Evolutionary conservation across 2,888 invertebrate genomes (phyloP).

Genomic region (Eretmocerus hayati): DNA sequence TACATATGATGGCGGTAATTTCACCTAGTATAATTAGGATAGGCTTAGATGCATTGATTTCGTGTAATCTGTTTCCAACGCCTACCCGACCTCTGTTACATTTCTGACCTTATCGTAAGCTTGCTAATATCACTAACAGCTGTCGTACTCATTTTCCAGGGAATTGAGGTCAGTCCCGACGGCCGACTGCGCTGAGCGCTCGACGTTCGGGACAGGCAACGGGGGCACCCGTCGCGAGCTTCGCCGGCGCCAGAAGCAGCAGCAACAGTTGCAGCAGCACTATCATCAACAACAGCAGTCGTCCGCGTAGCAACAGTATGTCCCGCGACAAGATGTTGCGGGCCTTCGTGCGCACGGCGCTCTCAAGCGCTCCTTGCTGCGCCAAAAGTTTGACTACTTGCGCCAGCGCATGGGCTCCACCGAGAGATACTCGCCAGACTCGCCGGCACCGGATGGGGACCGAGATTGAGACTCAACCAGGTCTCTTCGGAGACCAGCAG

Average conservation of each 20-base stretch:
- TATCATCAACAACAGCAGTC: not conserved
- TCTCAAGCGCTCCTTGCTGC: conserved; percentile 39
- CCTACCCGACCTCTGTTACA: too few relatives aligned
- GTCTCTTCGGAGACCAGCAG: too few relatives aligned
- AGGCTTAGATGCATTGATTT: too few relatives aligned
- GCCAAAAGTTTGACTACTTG: conserved; percentile 34
- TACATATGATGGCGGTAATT: too few relatives aligned
- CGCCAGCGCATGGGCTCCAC: conserved; percentile 36
- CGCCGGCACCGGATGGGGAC: too few relatives aligned
- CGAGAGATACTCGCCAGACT: conserved; percentile 30
- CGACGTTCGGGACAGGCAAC: not conserved
- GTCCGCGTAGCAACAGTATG: conserved; percentile 53
- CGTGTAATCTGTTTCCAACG: too few relatives aligned
- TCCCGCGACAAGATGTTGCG: conserved; percentile 43
- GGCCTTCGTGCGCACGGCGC: conserved; percentile 38
- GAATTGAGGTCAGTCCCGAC: conserved; percentile 61
- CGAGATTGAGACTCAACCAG: too few relatives aligned
- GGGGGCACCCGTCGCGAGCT: conserved; percentile 48
- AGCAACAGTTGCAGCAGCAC: conserved; percentile 31
- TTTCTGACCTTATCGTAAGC: not conserved
- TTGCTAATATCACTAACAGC: too few relatives aligned
- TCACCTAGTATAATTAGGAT: too few relatives aligned
- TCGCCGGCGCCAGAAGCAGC: conserved; percentile 59
- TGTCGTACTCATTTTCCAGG: too few relatives aligned
- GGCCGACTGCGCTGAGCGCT: conserved; percentile 46